Conservation (phyloP, 2,888 invertebrate genomes). For the Coleophora flavipennella region DNA sequence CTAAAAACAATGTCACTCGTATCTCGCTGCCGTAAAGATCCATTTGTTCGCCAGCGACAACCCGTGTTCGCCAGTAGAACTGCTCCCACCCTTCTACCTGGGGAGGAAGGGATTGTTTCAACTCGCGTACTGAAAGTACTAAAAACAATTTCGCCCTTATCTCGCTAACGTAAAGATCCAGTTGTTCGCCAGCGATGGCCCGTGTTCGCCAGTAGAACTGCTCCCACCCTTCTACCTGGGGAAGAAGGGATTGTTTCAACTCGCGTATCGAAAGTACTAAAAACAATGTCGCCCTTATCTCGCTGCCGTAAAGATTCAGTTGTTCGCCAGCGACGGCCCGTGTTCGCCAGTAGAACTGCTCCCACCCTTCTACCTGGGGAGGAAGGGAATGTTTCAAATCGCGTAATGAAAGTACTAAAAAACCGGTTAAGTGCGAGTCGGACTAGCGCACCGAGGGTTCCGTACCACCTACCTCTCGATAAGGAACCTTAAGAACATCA, state of each 20-base stretch:
- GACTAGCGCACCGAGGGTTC: no score
- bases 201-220: conserved; percentile 92
- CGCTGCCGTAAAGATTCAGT: conserved; percentile 88
- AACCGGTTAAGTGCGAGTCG: no score
- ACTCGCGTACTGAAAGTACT: no score
- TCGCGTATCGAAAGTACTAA: conserved; percentile 43
- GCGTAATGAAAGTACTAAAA: no score
- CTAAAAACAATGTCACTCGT: conserved; percentile 78
- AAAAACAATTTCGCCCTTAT: conserved; percentile 80
- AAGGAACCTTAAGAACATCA: no score
- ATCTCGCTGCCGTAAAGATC: conserved; percentile 88
- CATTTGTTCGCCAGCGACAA: conserved; percentile 85
- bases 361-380: conserved; percentile 72
- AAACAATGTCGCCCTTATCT: conserved; percentile 77
- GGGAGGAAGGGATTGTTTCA: conserved; percentile 8
- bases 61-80: conserved; percentile 91
- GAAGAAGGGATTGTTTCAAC: conserved; percentile 3
- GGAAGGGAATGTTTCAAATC: not conserved
- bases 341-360: conserved; percentile 90
- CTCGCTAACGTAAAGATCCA: conserved; percentile 88
- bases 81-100: conserved; percentile 77
- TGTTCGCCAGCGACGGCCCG: conserved; percentile 86
- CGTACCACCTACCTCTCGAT: no score
- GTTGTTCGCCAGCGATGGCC: conserved; percentile 82
- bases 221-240: conserved; percentile 75